phyloP scores from a whole-genome alignment of 2,113 vertebrate genomes.

The Plecotus auritus region DNA sequence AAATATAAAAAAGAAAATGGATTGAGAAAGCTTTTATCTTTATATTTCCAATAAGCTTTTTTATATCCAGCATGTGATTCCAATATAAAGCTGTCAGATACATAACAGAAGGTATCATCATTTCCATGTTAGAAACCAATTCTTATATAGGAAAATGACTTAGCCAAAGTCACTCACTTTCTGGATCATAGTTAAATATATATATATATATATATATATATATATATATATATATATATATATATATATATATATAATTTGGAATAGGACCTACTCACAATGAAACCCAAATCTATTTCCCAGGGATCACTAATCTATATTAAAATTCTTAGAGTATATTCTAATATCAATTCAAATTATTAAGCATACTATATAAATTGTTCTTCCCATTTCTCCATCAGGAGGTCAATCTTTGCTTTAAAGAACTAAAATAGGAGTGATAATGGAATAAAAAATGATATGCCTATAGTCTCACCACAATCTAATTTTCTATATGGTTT shows the following conservation, averaged over 20 bases:
- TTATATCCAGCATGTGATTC: neutral
- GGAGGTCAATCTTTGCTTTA: neutral
- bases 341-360: constrained; percentile 22
- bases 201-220: neutral
- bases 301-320: neutral
- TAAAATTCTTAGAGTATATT: neutral
- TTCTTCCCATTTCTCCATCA: neutral
- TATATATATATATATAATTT: neutral
- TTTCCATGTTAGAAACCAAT: neutral
- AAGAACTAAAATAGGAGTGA: neutral
- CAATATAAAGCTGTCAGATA: neutral
- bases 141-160: neutral
- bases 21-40: neutral
- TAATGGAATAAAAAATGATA: neutral
- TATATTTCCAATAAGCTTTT: neutral
- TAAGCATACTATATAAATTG: neutral
- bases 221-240: neutral
- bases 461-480: neutral
- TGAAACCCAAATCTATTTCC: neutral
- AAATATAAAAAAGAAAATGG: neutral
- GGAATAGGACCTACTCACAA: neutral
- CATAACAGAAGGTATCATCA: neutral
- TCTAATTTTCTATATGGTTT: neutral
- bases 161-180: neutral
- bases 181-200: neutral